Evolutionary conservation across 2,797 vertebrate genomes (phyloP), one percentile per base, ranked within the genome.

Genomic region (Salarias fasciatus): DNA sequence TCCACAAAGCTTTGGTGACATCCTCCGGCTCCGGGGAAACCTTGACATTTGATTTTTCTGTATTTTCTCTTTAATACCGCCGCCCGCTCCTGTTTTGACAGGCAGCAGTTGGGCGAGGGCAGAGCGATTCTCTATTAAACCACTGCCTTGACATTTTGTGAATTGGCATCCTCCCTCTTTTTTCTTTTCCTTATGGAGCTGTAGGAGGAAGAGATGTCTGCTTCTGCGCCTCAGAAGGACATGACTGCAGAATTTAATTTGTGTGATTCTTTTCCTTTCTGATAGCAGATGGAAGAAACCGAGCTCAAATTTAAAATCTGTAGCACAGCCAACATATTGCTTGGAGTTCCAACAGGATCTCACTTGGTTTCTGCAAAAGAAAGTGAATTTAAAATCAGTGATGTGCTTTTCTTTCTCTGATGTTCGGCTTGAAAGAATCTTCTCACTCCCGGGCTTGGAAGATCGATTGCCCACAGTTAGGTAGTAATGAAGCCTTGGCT

Each of bases 131-230:
- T 36, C 50, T 53, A 30, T 57, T 66, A 52, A 62, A 65, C 46
- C 36, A 11, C 62, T 40, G 40, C 53, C 43, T 49, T 76, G 78
- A 68, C 72, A 57, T 73, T 78, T 67, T 63, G 13, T 57, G 37
- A 65, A 74, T 45, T 54, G 10, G 13, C 24, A 12, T 28, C 53
- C 9, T 48, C 13, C 24, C 35, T 31, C 5, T 29, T 52, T 69
- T 14, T n/a, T 59, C 8, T n/a, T 15, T 8, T 12, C n/a, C 12
- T 18, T 48, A 44, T 40, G 10, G 11, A 6, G 0, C 10, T 1
- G 52, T 69, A 49, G 43, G 50, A 57, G 56, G 46, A 60, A 53
- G 69, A 31, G 3, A n/a, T 47, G 41, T 59, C n/a, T 37, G 14
- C 49, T 44, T 58, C 35, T 9, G 44, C 0, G 3, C 35, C 56